Evolutionary conservation across 2,113 vertebrate species (phyloP).

Genomic region (Rhineura floridana): DNA sequence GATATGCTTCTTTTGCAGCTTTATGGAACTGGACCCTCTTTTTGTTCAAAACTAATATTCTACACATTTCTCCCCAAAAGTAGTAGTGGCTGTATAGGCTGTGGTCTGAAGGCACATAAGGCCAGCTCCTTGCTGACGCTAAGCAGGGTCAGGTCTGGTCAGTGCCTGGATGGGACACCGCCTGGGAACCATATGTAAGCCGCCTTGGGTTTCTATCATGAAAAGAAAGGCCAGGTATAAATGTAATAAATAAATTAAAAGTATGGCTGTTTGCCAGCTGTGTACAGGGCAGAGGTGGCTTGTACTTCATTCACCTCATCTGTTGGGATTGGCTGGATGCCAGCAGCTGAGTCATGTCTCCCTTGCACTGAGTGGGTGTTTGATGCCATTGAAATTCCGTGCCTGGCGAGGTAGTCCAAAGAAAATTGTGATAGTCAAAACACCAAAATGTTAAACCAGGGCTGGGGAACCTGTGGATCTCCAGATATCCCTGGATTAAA

Average conservation of each 20-base stretch:
- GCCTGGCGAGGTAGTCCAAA: no score
- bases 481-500: no score
- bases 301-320: neutral
- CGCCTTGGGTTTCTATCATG: no score
- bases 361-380: neutral
- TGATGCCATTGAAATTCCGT: neutral
- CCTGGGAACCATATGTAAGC: no score
- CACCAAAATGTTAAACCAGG: no score
- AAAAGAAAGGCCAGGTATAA: no score
- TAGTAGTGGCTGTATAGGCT: neutral
- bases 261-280: neutral
- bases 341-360: neutral
- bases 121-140: no score
- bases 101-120: neutral
- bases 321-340: neutral
- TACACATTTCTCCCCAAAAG: neutral
- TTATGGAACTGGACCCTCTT: neutral
- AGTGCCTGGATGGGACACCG: no score
- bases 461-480: no score
- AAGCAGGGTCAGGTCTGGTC: no score
- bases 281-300: neutral
- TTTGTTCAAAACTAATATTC: neutral
- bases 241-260: no score
- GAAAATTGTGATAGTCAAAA: neutral
- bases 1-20: neutral